Evolutionary conservation across 2,888 invertebrate genomes (phyloP).

Genomic region (Dichetophora obliterata): DNA sequence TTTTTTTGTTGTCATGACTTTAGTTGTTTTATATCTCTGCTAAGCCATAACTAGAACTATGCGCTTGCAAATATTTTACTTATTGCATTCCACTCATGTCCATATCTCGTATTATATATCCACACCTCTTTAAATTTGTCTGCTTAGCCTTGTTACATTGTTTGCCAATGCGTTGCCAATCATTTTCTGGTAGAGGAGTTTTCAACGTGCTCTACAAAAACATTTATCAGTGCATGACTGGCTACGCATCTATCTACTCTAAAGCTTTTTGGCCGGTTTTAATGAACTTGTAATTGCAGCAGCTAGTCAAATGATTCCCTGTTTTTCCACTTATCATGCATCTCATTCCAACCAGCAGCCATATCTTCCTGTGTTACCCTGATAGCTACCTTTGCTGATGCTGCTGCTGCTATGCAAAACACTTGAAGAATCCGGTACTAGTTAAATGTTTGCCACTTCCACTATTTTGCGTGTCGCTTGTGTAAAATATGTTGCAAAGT

Average conservation of each 20-base stretch:
- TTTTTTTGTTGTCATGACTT: no score
- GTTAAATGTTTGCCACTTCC: background rate
- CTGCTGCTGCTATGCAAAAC: constrained; percentile 10
- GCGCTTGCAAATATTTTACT: no score
- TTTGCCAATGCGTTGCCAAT: constrained; percentile 23
- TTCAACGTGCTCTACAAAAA: background rate
- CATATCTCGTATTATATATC: background rate
- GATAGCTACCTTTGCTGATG: background rate
- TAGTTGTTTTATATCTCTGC: no score
- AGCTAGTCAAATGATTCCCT: constrained; percentile 6
- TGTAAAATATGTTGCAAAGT: background rate
- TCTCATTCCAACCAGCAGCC: background rate
- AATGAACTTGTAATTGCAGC: constrained; percentile 33
- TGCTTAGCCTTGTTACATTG: background rate
- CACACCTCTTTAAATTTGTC: constrained; percentile 23
- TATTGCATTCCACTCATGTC: background rate
- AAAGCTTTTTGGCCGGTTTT: constrained; percentile 24
- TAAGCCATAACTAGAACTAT: no score
- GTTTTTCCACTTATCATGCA: background rate
- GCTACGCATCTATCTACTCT: background rate
- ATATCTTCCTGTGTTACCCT: background rate
- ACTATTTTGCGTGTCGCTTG: constrained; percentile 1
- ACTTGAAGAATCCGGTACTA: background rate
- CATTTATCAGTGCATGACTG: background rate
- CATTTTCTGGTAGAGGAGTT: background rate